Evolutionary conservation across 2,113 vertebrate genomes (phyloP).

Genomic region (Tachycineta bicolor): DNA sequence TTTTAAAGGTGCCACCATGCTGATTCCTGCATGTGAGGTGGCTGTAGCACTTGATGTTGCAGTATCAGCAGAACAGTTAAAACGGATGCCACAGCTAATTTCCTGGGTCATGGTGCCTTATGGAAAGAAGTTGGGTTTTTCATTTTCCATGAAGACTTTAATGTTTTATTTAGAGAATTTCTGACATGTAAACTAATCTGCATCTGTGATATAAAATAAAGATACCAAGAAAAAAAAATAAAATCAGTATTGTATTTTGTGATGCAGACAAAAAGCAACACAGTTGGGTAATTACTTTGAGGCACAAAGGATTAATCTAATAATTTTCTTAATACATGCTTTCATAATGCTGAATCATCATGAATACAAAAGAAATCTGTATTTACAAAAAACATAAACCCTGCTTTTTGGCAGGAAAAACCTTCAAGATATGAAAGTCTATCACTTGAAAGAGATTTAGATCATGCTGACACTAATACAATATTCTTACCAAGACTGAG

Average conservation of each 20-base stretch:
- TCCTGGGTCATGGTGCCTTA: not conserved
- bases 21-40: not conserved
- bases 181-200: not conserved
- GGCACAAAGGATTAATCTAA: not conserved
- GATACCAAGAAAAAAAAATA: not conserved
- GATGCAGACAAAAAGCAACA: not conserved
- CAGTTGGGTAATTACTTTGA: not conserved
- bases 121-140: not conserved
- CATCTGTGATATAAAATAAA: not conserved
- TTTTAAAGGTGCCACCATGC: not conserved
- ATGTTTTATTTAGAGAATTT: conserved; percentile 19
- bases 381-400: not conserved
- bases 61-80: conserved; percentile 24
- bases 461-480: not conserved
- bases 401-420: not conserved
- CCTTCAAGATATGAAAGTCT: not conserved
- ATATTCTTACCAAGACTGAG: not conserved
- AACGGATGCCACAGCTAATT: conserved; percentile 10
- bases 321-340: not conserved
- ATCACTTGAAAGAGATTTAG: not conserved
- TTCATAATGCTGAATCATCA: not conserved
- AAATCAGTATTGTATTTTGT: not conserved
- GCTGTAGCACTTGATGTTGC: not conserved
- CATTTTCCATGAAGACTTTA: not conserved
- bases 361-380: not conserved